Evolutionary conservation across 2,113 vertebrate species (phyloP).

Genomic region (Neolamprologus falcicula): DNA sequence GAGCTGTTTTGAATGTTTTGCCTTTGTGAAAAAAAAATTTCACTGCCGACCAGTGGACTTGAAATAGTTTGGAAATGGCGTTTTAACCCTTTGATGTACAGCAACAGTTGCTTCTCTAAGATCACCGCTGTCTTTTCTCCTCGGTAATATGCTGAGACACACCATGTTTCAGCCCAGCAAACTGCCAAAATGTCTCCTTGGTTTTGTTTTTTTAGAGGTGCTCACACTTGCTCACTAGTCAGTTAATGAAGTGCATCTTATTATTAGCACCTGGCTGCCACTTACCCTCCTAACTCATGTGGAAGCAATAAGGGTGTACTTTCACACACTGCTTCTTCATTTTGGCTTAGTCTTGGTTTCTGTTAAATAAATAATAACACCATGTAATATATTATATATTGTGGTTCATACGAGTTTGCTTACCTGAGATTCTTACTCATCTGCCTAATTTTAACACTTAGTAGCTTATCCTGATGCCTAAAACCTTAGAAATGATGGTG

Average conservation of each 20-base stretch:
- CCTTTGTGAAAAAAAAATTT: rapidly evolving
- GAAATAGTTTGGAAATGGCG: neutral
- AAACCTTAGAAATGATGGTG: neutral
- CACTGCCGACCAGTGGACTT: neutral
- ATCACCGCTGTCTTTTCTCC: neutral
- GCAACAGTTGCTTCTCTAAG: neutral
- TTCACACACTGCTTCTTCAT: neutral
- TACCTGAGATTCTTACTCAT: neutral
- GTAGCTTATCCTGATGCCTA: neutral
- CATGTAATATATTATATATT: neutral
- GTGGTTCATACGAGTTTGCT: neutral
- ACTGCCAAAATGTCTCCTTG: neutral
- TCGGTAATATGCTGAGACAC: neutral
- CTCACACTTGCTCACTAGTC: neutral
- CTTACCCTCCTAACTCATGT: neutral
- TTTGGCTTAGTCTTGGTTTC: neutral
- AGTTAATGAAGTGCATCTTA: neutral
- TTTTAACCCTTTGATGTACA: neutral
- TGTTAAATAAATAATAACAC: neutral
- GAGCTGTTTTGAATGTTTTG: neutral
- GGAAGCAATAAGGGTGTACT: neutral
- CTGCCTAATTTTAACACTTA: neutral
- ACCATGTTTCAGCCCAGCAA: neutral
- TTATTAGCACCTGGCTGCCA: neutral
- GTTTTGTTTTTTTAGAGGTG: neutral